Evolutionary conservation across 2,888 invertebrate species (phyloP).

Genomic region (Microdon myrmicae): DNA sequence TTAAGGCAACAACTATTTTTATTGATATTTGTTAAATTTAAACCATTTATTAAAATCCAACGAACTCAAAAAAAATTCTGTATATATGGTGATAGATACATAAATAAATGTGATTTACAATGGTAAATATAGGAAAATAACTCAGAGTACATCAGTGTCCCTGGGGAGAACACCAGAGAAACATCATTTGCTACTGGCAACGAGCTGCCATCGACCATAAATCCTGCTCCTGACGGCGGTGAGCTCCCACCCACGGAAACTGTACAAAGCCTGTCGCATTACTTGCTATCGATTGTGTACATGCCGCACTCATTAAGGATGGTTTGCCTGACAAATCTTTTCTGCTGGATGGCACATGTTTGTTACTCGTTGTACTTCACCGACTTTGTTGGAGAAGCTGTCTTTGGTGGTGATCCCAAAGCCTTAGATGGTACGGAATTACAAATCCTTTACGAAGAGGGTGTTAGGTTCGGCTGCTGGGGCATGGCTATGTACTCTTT

Average conservation of each 20-base stretch:
- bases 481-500: constrained; percentile 96
- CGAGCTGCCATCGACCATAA: constrained; percentile 28
- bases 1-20: too few relatives aligned
- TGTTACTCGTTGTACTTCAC: constrained; percentile 97
- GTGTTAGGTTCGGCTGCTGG: constrained; percentile 95
- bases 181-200: constrained; percentile 52
- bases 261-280: constrained; percentile 75
- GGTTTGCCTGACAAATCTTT: constrained; percentile 91
- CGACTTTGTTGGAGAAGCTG: constrained; percentile 77
- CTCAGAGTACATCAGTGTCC: constrained; percentile 53
- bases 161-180: constrained; percentile 54
- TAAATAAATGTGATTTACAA: neutral
- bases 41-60: too few relatives aligned
- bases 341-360: constrained; percentile 98
- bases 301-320: constrained; percentile 90
- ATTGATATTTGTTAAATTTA: too few relatives aligned
- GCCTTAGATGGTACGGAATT: constrained; percentile 75
- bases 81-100: neutral
- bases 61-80: neutral
- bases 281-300: constrained; percentile 87
- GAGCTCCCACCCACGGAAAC: constrained; percentile 46
- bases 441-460: constrained; percentile 83
- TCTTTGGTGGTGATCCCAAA: constrained; percentile 69
- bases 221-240: constrained; percentile 48
- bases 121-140: constrained; percentile 38